A percentile compares a stretch with the other conserved stretches of the same genome.
Evolutionary conservation across 2,797 vertebrate genomes (phyloP).

Genomic region (Eremophila alpestris): DNA sequence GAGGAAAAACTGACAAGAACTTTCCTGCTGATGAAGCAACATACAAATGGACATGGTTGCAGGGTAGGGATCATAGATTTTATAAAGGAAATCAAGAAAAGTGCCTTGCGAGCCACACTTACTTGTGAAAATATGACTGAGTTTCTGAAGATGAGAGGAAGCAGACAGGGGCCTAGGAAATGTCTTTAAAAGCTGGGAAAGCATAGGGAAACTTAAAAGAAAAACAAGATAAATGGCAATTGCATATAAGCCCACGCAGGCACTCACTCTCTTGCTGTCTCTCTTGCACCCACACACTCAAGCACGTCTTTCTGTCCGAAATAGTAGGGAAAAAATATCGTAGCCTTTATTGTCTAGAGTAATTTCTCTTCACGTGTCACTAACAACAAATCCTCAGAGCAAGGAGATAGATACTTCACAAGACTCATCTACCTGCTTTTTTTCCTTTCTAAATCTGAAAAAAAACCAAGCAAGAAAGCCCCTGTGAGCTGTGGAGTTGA

Average conservation of each 20-base stretch:
- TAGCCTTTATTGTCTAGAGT: conserved; percentile 13
- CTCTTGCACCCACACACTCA: not conserved
- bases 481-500: not conserved
- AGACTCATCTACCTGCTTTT: not conserved
- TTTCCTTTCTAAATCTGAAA: not conserved
- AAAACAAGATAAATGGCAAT: conserved; percentile 29
- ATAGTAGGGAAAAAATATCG: not conserved
- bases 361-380: conserved; percentile 8
- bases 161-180: not conserved
- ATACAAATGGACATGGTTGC: not conserved
- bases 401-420: not conserved
- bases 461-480: not conserved
- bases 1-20: not conserved
- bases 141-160: not conserved
- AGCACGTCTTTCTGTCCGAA: not conserved
- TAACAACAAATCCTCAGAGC: not conserved
- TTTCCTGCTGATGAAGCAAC: not conserved
- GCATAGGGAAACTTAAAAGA: not conserved
- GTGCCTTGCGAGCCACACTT: not conserved
- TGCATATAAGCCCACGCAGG: not conserved
- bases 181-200: not conserved
- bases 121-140: not conserved
- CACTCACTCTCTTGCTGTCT: conserved; percentile 10
- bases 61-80: not conserved
- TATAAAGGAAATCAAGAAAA: not conserved